Evolutionary conservation across 2,797 vertebrate species (phyloP), one percentile per base, ranked within the genome.

Genomic region (Smutsia gigantea): DNA sequence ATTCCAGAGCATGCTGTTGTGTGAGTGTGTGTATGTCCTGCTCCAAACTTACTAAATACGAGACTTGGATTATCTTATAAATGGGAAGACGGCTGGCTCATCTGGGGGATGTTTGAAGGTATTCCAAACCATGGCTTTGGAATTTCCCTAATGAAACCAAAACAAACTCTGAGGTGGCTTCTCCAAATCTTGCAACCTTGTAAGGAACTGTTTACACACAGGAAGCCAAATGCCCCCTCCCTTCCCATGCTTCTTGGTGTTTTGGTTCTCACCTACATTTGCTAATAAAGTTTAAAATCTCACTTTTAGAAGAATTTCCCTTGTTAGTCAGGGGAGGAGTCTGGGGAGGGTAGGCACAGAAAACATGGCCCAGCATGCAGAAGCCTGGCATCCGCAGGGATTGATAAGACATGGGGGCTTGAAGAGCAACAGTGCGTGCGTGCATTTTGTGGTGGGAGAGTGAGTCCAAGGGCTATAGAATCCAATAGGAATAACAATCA

Each of bases 51-150:
- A 69, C 75, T 93, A 90, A 97, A 92, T 77, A 92, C 53, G 87
- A 74, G 85, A 94, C 46, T 96, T 87, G 75, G 69, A 96, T 91
- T 92, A 77, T 87, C 64, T 96, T 95, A 82, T 91, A 95, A 94
- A 91, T 85, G 90, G 69, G 64, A 96, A 96, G 85, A 93, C 3
- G 6, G 83, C 68, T 96, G 6, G 83, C 63, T 96, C 78, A 82
- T 89, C 84, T 72, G 64, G 78, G 55, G 29, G 90, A 95, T 88
- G 59, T 96, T 74, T 97, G 96, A 97, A 98, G 93, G 29, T 63
- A 95, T 95, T 97, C 95, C 95, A 96, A 92, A 72, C 57, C 7
- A 15, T 90, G 90, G 74, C 92, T 96, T 95, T 93, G 87, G 92
- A 93, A 64, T 94, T 97, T 96, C 96, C 95, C 61, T 92, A 69